A percentile compares a stretch with the other conserved stretches of the same genome.
Evolutionary conservation across 2,888 invertebrate species (phyloP).

Genomic region (Macrosiphum euphorbiae): DNA sequence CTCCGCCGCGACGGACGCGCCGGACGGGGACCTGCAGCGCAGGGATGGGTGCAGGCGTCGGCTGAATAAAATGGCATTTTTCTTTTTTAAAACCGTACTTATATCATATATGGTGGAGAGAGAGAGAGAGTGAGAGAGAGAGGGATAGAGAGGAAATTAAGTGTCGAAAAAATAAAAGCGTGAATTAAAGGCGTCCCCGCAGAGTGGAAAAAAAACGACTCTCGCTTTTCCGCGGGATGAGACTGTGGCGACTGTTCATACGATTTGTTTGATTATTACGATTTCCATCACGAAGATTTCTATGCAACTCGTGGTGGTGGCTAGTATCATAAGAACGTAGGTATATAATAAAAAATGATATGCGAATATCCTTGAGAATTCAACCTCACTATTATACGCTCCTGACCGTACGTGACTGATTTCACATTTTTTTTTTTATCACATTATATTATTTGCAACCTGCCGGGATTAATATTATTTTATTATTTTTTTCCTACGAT

Average conservation of each 20-base stretch:
- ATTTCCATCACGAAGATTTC: conserved; percentile 34
- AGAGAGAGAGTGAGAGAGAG: background rate
- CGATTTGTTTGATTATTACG: background rate
- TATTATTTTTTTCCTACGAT: background rate
- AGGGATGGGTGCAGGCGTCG: background rate
- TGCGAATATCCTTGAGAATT: conserved; percentile 46
- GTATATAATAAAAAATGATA: conserved; percentile 14
- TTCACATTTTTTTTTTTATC: conserved; percentile 42
- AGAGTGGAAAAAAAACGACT: background rate
- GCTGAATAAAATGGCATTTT: conserved; percentile 27
- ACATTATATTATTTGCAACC: background rate
- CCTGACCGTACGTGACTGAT: conserved; percentile 34
- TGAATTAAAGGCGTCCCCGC: background rate
- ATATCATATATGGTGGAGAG: background rate
- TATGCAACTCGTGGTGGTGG: background rate
- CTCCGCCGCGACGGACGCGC: background rate
- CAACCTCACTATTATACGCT: conserved; percentile 38
- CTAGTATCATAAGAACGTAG: background rate
- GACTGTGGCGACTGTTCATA: background rate
- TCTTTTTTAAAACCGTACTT: conserved; percentile 3
- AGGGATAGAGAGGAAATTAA: conserved; percentile 10
- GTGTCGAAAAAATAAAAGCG: conserved; percentile 18
- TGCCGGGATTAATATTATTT: background rate
- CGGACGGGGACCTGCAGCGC: too few relatives aligned
- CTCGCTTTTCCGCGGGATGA: background rate